A percentile compares a stretch with the other conserved stretches of the same genome.
Evolutionary conservation across 53 echinoderm and acorn worm genomes (phyloP).

Genomic region (Echinometra lucunter): DNA sequence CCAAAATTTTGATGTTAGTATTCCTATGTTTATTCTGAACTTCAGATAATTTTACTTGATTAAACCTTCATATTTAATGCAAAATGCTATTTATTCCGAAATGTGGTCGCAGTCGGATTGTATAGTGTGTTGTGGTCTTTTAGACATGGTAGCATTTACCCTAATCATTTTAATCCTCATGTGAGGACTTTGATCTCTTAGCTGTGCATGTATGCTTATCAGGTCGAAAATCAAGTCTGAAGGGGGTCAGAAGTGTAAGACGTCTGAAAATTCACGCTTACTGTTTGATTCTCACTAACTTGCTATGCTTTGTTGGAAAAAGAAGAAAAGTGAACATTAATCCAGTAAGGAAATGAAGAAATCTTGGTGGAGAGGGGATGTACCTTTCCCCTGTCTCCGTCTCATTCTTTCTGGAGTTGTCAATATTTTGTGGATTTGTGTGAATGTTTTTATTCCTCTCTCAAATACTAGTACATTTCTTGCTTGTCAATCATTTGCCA

Average conservation of each 20-base stretch:
- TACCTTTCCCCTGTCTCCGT: background rate
- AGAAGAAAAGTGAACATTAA: background rate
- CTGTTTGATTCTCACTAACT: background rate
- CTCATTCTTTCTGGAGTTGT: slow-evolving; percentile 31
- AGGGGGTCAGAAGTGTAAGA: background rate
- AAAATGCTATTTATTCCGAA: no score
- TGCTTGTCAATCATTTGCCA: background rate
- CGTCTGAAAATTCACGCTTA: background rate
- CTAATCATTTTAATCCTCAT: background rate
- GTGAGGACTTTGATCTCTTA: background rate
- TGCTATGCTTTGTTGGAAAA: no score
- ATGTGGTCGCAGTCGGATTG: no score
- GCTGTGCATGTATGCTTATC: background rate
- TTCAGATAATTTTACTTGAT: no score
- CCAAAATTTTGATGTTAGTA: no score
- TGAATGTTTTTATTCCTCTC: background rate
- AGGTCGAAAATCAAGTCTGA: background rate
- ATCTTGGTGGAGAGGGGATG: background rate
- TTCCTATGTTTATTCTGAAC: no score
- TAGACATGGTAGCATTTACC: background rate
- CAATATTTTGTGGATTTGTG: background rate
- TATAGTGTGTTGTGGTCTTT: no score
- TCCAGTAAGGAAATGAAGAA: background rate
- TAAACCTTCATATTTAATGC: no score
- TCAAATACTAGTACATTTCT: background rate